Percentiles rank a stretch among this genome's conserved stretches.
These are phyloP conservation scores for Syngnathus acus DNA, from an alignment of 2,797 vertebrate species.

Conservation along the genomic window DNA sequence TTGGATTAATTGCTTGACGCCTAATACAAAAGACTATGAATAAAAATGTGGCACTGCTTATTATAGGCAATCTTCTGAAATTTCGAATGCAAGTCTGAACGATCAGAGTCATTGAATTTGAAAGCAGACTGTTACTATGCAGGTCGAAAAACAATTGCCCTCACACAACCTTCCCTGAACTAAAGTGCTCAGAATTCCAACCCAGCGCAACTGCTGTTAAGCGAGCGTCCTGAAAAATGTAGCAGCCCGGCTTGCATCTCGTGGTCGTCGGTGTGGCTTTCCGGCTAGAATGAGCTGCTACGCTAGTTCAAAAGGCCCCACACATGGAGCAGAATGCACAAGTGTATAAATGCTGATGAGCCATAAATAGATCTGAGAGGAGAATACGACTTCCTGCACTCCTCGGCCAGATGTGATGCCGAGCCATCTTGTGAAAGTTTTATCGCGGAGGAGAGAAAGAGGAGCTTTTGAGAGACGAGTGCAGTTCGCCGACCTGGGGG, in stretches of 20 bases:
- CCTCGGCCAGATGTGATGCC: constrained; percentile 22
- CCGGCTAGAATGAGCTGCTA: constrained; percentile 5
- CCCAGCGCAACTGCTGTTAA: neutral
- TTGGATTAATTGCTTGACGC: neutral
- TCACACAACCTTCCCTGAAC: neutral
- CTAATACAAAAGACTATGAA: neutral
- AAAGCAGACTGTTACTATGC: neutral
- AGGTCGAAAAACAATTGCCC: neutral
- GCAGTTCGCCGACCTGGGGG: constrained; percentile 1
- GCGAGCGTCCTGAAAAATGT: neutral
- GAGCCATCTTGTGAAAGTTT: constrained; percentile 31
- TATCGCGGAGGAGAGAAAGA: constrained; percentile 18
- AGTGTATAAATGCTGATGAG: constrained; percentile 22
- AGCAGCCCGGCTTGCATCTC: neutral
- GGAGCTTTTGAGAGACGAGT: constrained; percentile 6
- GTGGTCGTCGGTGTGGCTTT: constrained; percentile 5
- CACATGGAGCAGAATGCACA: constrained; percentile 4
- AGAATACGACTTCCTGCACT: constrained; percentile 16
- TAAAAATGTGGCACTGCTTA: neutral
- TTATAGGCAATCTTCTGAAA: no score
- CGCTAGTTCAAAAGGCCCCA: neutral
- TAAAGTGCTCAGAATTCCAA: neutral
- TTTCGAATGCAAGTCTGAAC: no score
- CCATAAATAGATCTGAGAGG: constrained; percentile 33
- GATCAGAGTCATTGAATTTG: no score